Conservation (phyloP, 2,113 vertebrate species). For the Pelmatolapia mariae region DNA sequence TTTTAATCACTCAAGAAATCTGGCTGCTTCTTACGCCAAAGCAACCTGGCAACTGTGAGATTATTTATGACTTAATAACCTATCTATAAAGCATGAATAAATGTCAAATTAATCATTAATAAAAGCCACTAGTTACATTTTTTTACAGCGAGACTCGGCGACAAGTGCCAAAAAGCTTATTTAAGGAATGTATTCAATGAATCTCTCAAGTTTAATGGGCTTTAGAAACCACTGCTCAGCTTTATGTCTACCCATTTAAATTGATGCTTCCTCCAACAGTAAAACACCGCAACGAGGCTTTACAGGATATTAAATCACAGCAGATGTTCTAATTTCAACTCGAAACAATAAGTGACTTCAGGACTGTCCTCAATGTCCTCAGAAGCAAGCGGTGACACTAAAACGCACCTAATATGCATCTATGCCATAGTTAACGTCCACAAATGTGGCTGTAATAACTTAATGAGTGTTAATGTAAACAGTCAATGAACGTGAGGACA, state of each 20-base stretch:
- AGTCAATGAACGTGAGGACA: background rate
- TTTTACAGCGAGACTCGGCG: background rate
- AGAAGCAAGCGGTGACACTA: background rate
- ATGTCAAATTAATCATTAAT: background rate
- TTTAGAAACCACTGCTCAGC: background rate
- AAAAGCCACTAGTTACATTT: background rate
- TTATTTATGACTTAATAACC: background rate
- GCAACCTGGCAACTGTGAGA: accelerated
- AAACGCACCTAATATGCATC: background rate
- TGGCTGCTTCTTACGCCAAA: accelerated
- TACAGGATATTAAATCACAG: background rate
- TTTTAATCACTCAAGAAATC: background rate
- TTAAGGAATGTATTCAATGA: background rate
- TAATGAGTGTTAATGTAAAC: background rate
- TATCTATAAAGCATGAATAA: background rate
- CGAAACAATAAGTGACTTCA: background rate
- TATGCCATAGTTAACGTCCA: background rate
- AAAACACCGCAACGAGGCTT: background rate
- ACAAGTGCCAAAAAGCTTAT: background rate
- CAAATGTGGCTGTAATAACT: background rate
- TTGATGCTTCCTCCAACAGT: background rate
- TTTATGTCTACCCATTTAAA: background rate
- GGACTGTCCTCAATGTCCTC: background rate
- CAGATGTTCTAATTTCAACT: background rate
- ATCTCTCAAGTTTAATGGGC: background rate